Conservation (phyloP, 2,797 vertebrate genomes). For the Cottoperca gobio region DNA sequence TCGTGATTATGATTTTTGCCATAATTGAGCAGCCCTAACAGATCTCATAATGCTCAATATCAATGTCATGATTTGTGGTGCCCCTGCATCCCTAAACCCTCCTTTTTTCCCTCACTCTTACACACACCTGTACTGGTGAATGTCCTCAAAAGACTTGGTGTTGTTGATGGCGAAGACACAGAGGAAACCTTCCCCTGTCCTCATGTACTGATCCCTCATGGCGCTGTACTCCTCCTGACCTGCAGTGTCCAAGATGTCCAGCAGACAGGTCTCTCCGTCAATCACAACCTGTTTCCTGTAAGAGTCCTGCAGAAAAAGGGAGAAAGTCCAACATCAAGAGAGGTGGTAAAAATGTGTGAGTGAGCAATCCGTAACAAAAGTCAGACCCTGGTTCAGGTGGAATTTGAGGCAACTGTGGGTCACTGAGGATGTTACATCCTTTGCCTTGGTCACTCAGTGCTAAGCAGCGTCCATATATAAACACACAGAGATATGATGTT, state of each 20-base stretch:
- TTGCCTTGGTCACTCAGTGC: neutral
- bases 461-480: neutral
- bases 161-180: constrained; percentile 99
- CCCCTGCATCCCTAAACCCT: neutral
- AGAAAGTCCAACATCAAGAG: constrained; percentile 1
- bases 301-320: constrained; percentile 88
- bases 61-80: neutral
- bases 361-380: neutral
- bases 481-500: neutral
- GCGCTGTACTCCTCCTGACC: constrained; percentile 99
- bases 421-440: constrained; percentile 1
- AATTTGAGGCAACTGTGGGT: constrained; percentile 6
- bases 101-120: neutral
- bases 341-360: constrained; percentile 30
- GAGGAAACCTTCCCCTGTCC: constrained; percentile 97
- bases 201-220: constrained; percentile 99
- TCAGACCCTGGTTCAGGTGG: neutral
- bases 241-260: constrained; percentile 99
- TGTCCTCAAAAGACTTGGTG: constrained; percentile 99
- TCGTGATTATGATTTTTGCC: no score
- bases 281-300: constrained; percentile 99
- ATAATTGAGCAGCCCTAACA: neutral
- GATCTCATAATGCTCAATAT: constrained; percentile 4
- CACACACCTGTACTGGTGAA: constrained; percentile 99
- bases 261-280: constrained; percentile 97